phyloP scores from a whole-genome alignment of 92 coral and sea anemone species.

The Phymanthus crucifer region DNA sequence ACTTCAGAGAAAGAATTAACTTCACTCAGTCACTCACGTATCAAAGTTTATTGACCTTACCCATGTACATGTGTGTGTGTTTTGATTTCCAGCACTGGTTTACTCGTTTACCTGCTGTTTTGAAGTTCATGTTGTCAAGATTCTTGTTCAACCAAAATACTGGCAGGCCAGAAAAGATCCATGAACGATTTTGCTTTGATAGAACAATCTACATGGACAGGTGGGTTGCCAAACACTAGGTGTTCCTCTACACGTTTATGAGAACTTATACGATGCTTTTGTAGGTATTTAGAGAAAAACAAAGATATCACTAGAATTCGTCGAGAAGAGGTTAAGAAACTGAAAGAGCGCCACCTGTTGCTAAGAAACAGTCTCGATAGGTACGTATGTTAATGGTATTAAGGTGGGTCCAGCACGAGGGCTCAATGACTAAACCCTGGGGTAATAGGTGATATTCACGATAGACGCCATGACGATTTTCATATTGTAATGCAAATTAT shows the following conservation, averaged over 20 bases:
- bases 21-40: too few relatives aligned
- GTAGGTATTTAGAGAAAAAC: conserved; percentile 80
- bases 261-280: not conserved
- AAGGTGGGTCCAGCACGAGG: too few relatives aligned
- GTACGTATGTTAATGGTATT: conserved; percentile 30
- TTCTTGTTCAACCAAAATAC: conserved; percentile 79
- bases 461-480: too few relatives aligned
- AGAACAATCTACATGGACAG: conserved; percentile 82
- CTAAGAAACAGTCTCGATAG: conserved; percentile 70
- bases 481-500: too few relatives aligned
- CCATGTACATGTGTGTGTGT: not conserved
- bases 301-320: conserved; percentile 60
- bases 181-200: conserved; percentile 75
- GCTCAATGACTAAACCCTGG: too few relatives aligned
- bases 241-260: not conserved
- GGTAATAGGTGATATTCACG: too few relatives aligned
- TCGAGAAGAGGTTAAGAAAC: conserved; percentile 77
- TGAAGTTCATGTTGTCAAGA: conserved; percentile 83
- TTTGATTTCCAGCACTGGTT: conserved; percentile 74
- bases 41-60: too few relatives aligned
- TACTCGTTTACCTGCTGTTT: conserved; percentile 85
- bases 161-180: conserved; percentile 87
- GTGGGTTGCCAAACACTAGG: conserved; percentile 35
- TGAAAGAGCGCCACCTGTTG: conserved; percentile 67
- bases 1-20: too few relatives aligned